phyloP scores from a whole-genome alignment of 1,140 invertebrate species.

The Wasmannia auropunctata region DNA sequence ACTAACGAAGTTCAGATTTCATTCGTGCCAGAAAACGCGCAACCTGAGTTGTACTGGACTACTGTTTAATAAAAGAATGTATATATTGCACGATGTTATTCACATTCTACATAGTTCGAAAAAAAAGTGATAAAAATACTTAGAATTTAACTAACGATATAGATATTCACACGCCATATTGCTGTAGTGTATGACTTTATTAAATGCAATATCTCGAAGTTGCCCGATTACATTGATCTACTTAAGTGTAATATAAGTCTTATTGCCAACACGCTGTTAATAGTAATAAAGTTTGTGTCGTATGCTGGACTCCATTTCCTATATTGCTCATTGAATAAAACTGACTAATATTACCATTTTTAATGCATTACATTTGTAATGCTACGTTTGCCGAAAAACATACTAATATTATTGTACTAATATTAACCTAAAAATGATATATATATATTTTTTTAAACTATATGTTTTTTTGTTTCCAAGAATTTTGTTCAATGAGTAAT shows the following conservation, averaged over 20 bases:
- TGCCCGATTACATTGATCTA: constrained; percentile 42
- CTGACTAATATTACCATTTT: not conserved
- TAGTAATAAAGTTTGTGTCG: constrained; percentile 52
- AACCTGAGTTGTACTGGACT: constrained; percentile 70
- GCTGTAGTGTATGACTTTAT: constrained; percentile 46
- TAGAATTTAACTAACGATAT: constrained; percentile 26
- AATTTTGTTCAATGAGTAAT: constrained; percentile 55
- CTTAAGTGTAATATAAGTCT: constrained; percentile 53
- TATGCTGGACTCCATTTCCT: constrained; percentile 38
- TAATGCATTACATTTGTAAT: not conserved
- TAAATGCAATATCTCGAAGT: constrained; percentile 48
- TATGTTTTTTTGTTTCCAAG: not conserved
- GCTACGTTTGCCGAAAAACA: not conserved
- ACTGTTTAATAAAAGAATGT: constrained; percentile 72
- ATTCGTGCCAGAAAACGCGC: constrained; percentile 74
- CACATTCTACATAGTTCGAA: constrained; percentile 51
- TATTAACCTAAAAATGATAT: too few species aligned
- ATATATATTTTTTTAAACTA: too few species aligned
- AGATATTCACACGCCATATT: constrained; percentile 64
- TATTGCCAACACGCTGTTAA: constrained; percentile 55
- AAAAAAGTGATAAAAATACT: constrained; percentile 31
- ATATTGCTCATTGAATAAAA: constrained; percentile 59
- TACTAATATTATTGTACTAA: too few species aligned
- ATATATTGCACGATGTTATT: constrained; percentile 63
- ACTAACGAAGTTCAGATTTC: constrained; percentile 63